These are phyloP conservation scores for Trichonephila inaurata DNA, from an alignment of 1,140 invertebrate genomes.

Conservation along the genomic window DNA sequence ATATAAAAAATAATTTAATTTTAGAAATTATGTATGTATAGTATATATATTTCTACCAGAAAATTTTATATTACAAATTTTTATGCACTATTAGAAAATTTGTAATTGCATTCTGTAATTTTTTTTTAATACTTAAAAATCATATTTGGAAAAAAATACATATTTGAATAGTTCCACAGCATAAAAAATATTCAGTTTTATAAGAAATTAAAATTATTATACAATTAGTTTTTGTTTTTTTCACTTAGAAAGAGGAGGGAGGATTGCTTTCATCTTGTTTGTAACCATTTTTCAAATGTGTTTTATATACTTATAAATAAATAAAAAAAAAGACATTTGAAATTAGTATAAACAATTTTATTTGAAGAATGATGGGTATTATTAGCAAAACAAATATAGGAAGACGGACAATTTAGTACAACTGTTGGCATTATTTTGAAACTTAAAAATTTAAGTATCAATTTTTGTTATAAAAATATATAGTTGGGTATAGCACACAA, in stretches of 20 bases:
- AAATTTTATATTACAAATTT: too few relatives aligned
- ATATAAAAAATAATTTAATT: too few relatives aligned
- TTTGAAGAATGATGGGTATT: not conserved
- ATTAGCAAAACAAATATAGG: not conserved
- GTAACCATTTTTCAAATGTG: not conserved
- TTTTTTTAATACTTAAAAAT: too few relatives aligned
- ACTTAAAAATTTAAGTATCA: not conserved
- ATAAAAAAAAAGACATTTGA: not conserved
- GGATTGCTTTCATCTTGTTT: too few relatives aligned
- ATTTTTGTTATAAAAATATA: not conserved
- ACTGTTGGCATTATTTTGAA: not conserved
- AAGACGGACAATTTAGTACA: not conserved
- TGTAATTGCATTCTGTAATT: too few relatives aligned
- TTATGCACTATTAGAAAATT: too few relatives aligned
- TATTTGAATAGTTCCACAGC: too few relatives aligned
- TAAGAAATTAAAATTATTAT: not conserved
- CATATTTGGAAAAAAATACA: too few relatives aligned
- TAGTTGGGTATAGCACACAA: not conserved
- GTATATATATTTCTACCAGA: too few relatives aligned
- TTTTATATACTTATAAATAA: not conserved
- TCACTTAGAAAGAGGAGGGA: too few relatives aligned
- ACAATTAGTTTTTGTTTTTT: too few relatives aligned
- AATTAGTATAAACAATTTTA: not conserved
- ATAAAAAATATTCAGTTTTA: not conserved
- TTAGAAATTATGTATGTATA: too few relatives aligned